A percentile compares a stretch with the other conserved stretches of the same genome.
phyloP scores from a whole-genome alignment of 2,113 vertebrate species.

The Coracopsis vasa region DNA sequence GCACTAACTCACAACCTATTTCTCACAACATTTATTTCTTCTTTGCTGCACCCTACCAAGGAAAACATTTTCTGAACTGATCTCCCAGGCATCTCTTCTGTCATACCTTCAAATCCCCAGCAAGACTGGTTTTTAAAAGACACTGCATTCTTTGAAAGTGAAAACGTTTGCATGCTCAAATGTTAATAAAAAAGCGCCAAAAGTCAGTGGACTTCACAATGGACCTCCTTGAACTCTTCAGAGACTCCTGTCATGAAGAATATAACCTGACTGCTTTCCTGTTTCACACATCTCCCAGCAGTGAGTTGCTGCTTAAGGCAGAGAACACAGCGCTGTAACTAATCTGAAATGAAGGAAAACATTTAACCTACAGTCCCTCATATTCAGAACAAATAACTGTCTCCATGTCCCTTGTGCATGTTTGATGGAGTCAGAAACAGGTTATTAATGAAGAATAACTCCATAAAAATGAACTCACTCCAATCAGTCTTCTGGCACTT shows the following conservation, averaged over 20 bases:
- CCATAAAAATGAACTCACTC: constrained; percentile 26
- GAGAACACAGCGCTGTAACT: background rate
- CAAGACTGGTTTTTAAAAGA: background rate
- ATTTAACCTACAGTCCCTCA: background rate
- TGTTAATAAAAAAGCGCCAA: background rate
- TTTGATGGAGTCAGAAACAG: constrained; percentile 3
- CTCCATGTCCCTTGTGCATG: background rate
- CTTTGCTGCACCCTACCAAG: background rate
- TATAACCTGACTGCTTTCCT: background rate
- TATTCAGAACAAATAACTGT: constrained; percentile 13
- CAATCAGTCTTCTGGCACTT: constrained; percentile 20
- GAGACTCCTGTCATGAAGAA: background rate
- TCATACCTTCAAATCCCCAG: background rate
- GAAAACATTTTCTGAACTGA: background rate
- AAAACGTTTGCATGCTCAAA: background rate
- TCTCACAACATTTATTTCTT: background rate
- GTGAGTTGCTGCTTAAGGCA: background rate
- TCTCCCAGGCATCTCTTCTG: background rate
- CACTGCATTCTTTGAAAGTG: background rate
- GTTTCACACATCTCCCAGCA: background rate
- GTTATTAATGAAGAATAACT: constrained; percentile 49
- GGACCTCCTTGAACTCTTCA: background rate
- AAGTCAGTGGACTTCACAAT: background rate
- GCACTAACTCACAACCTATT: background rate
- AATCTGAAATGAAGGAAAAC: constrained; percentile 27